Evolutionary conservation across 2,888 invertebrate species (phyloP).

Genomic region (Drosophila prostipennis): DNA sequence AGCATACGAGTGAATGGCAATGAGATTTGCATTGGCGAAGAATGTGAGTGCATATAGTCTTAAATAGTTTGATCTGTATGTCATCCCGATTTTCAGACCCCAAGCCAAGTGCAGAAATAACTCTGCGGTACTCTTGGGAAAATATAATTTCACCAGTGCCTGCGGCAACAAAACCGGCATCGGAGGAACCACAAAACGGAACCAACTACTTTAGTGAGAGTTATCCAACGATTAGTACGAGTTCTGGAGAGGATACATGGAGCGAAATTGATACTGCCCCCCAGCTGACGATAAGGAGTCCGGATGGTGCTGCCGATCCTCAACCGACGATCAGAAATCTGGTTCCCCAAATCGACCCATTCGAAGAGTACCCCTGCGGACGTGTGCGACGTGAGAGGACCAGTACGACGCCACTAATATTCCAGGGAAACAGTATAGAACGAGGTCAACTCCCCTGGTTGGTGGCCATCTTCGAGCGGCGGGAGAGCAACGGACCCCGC

Average conservation of each 20-base stretch:
- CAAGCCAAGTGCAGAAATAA: conserved; percentile 66
- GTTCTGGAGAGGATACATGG: no score
- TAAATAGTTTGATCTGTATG: accelerated
- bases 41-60: conserved; percentile 82
- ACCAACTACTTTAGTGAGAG: no score
- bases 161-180: no score
- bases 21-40: conserved; percentile 85
- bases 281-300: no score
- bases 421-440: conserved; percentile 58
- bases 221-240: no score
- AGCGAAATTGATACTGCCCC: no score
- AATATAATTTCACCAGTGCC: no score
- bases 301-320: background rate
- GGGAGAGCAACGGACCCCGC: conserved; percentile 77
- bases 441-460: conserved; percentile 88
- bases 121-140: conserved; percentile 34
- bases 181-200: no score
- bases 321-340: background rate
- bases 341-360: background rate
- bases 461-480: conserved; percentile 86
- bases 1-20: conserved; percentile 86
- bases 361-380: conserved; percentile 59
- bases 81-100: conserved; percentile 52
- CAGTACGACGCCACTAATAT: conserved; percentile 62
- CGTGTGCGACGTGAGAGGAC: conserved; percentile 37